These are phyloP conservation scores for Melangyna quadrimaculata DNA, from an alignment of 2,888 invertebrate species.

Conservation along the genomic window DNA sequence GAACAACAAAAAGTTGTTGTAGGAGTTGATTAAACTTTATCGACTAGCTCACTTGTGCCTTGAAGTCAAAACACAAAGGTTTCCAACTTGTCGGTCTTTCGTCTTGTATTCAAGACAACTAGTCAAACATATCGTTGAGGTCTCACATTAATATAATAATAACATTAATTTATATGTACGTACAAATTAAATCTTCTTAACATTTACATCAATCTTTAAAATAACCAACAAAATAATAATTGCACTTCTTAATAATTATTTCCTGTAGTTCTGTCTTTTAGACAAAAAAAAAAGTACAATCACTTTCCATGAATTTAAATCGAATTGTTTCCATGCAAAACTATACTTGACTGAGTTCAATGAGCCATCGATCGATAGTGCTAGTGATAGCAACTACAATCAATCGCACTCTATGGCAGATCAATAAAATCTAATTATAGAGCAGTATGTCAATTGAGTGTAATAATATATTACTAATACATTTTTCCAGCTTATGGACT, in stretches of 20 bases:
- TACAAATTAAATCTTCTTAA: neutral
- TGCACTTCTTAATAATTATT: too few species aligned
- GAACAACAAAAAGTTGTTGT: constrained; percentile 7
- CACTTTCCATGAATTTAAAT: neutral
- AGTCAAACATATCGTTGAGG: neutral
- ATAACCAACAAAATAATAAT: neutral
- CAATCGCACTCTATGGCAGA: neutral
- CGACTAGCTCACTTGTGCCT: constrained; percentile 24
- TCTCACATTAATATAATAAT: neutral
- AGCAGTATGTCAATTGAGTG: constrained; percentile 32
- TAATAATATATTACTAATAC: constrained; percentile 50
- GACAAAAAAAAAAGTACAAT: too few species aligned
- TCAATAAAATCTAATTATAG: constrained; percentile 46
- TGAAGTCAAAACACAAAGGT: constrained; percentile 31
- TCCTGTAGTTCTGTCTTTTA: too few species aligned
- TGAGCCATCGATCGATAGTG: neutral
- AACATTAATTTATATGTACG: neutral
- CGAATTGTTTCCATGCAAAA: neutral
- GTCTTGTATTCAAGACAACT: neutral
- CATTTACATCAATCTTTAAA: neutral
- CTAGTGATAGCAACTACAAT: constrained; percentile 22
- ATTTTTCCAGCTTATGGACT: constrained; percentile 41
- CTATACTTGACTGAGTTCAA: neutral
- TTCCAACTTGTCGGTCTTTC: neutral
- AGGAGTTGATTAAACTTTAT: constrained; percentile 47